Evolutionary conservation across 2,113 vertebrate species (phyloP), one percentile per base, ranked within the genome.

Genomic region (Pogonocichla stellata): DNA sequence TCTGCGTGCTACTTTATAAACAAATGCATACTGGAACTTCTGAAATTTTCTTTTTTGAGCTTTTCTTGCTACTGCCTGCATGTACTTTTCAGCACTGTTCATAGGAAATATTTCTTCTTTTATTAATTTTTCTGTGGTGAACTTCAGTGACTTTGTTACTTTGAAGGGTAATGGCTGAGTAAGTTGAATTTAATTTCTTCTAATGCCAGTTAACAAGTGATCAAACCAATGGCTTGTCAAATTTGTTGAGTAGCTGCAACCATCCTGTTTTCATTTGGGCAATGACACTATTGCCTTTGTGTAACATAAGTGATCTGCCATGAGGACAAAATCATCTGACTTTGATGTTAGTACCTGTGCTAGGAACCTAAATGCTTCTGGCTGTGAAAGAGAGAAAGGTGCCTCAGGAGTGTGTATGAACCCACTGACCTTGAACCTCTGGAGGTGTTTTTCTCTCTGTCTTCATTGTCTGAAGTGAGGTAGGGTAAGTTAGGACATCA

Each of bases 241-340:
- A 83, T 65, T 42, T 47, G 8, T 80, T 65, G 26, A 70, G 51
- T 34, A 77, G 16, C 51, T 18, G 4, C 42, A 88, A 8, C 12
- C 24, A 64, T 62, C 47, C 20, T 79, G 17, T 62, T 78, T 43
- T 87, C 47, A 51, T 81, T 16, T 67, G 36, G 73, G 16, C 33
- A 67, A 4, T 53, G 61, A 19, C 28, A 60, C 16, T 47, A 5
- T 6, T 81, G 47, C 12, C 47, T 84, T 86, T 84, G 14, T 2
- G 0, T 54, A 70, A 31, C 8, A 3, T 24, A 51, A 58, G 9
- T 0, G 0, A 36, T 79, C 22, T 82, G 33, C 54, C 34, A 5
- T 74, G 40, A 26, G 18, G 53, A 24, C 5, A 26, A 23, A 42
- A 34, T 71, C 50, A 36, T 38, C 34, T 79, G 58, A 5, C 45